Percentiles rank a stretch among this genome's conserved stretches.
Evolutionary conservation across 2,113 vertebrate genomes (phyloP).

Genomic region (Crotalus horridus): DNA sequence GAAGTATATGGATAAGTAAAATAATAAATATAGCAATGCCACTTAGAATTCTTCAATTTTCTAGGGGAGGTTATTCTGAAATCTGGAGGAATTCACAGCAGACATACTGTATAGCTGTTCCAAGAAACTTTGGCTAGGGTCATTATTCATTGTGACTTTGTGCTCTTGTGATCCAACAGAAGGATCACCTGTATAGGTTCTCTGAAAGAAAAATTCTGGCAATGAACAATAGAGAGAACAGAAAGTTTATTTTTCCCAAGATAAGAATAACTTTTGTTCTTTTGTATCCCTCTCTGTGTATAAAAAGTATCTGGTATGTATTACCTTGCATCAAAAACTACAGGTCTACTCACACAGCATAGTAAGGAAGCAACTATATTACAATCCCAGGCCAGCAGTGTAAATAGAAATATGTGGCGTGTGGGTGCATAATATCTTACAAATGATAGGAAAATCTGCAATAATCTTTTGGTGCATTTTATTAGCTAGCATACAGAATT

Average conservation of each 20-base stretch:
- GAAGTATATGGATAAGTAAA: not conserved
- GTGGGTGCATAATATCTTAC: not conserved
- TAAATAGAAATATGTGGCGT: not conserved
- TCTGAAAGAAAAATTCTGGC: not conserved
- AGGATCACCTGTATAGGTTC: not conserved
- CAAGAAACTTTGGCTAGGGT: not conserved
- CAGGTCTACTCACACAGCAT: not conserved
- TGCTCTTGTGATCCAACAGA: not conserved
- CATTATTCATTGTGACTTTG: not conserved
- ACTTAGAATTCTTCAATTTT: not conserved
- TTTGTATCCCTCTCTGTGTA: not conserved
- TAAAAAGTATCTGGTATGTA: not conserved
- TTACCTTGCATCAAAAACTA: not conserved
- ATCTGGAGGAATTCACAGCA: not conserved
- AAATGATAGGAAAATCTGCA: not conserved
- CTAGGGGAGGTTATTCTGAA: not conserved
- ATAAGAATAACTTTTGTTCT: not conserved
- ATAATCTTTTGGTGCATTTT: not conserved
- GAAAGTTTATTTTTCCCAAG: not conserved
- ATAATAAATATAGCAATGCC: not conserved
- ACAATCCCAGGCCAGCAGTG: not conserved
- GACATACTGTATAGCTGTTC: not conserved
- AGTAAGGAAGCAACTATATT: not conserved
- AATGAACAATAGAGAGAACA: not conserved
- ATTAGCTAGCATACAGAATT: not conserved